These are phyloP conservation scores for Drosophila ustulata DNA, from an alignment of 2,888 invertebrate genomes.

Conservation along the genomic window DNA sequence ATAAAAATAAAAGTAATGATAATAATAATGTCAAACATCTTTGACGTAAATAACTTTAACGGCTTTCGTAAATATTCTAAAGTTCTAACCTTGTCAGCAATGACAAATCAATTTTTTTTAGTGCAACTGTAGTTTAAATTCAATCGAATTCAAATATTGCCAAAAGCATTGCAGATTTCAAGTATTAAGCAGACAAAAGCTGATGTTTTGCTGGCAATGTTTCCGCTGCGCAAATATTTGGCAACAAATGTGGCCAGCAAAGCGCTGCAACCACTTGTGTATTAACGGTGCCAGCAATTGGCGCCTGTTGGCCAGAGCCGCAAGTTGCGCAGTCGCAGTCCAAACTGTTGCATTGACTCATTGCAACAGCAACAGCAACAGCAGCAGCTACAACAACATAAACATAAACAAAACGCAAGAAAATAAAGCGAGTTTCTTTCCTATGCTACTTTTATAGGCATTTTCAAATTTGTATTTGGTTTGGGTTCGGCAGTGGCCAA, in stretches of 20 bases:
- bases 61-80: constrained; percentile 5
- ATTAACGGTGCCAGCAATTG: constrained; percentile 26
- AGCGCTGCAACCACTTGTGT: constrained; percentile 3
- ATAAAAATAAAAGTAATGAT: constrained; percentile 6
- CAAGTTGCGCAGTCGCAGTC: constrained; percentile 49
- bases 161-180: constrained; percentile 10
- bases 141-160: constrained; percentile 33
- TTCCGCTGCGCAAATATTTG: constrained; percentile 70
- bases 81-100: constrained; percentile 31
- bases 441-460: constrained; percentile 32
- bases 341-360: constrained; percentile 50
- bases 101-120: constrained; percentile 7
- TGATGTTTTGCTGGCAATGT: constrained; percentile 42
- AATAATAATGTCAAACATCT: not conserved
- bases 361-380: constrained; percentile 56
- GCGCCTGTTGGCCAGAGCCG: constrained; percentile 15
- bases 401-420: constrained; percentile 30
- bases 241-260: constrained; percentile 53
- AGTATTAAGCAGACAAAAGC: constrained; percentile 26
- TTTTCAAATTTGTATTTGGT: constrained; percentile 49
- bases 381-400: constrained; percentile 29
- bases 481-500: constrained; percentile 36
- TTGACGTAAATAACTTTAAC: not conserved
- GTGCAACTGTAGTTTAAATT: not conserved
- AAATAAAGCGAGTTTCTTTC: constrained; percentile 38